Evolutionary conservation across 2,888 invertebrate species (phyloP), one percentile per base, ranked within the genome.

Genomic region (Bugulina stolonifera): DNA sequence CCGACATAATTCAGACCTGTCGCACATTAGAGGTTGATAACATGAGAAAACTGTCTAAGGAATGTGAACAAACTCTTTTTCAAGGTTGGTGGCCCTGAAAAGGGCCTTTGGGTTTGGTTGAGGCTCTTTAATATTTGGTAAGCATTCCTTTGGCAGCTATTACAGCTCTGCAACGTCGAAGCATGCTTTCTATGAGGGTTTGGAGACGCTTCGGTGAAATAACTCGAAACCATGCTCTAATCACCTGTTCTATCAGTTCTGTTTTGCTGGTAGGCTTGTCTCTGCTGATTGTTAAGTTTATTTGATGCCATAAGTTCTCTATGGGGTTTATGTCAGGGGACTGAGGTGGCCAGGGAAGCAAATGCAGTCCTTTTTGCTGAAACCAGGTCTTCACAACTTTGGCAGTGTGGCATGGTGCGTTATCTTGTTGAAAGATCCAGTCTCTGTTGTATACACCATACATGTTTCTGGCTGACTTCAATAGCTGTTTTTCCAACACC

Each of bases 231-330:
- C 57, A 57, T 5, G 14, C 57, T n/a, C 25, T 57, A 25, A 57
- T 57, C 5, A 57, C 25, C 25, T 57, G n/a, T n/a, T 57, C 57
- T 18, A 57, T 57, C 5, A 18, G 57, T 25, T 57, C 25, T 22
- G 25, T 25, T 57, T 57, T n/a, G 57, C 14, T 57, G 10, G n/a
- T 57, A n/a, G 57, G 57, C 57, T 57, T 14, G 57, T 57, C 25
- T 25, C 25, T 57, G 5, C n/a, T n/a, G 25, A 57, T 25, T 57
- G 25, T 57, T 22, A 57, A 25, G 3, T 57, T 57, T 14, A 57
- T 57, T 25, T 57, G 57, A 57, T 57, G 57, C 57, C 57, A 25
- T n/a, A 57, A 57, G 57, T 57, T 57, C 25, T 57, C 23, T n/a
- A n/a, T n/a, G n/a, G n/a, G n/a, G n/a, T n/a, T n/a, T n/a, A n/a